Percentiles rank a stretch among this genome's conserved stretches.
These are phyloP conservation scores for Drosophila arawakana DNA, from an alignment of 1,140 invertebrate genomes.

Conservation along the genomic window DNA sequence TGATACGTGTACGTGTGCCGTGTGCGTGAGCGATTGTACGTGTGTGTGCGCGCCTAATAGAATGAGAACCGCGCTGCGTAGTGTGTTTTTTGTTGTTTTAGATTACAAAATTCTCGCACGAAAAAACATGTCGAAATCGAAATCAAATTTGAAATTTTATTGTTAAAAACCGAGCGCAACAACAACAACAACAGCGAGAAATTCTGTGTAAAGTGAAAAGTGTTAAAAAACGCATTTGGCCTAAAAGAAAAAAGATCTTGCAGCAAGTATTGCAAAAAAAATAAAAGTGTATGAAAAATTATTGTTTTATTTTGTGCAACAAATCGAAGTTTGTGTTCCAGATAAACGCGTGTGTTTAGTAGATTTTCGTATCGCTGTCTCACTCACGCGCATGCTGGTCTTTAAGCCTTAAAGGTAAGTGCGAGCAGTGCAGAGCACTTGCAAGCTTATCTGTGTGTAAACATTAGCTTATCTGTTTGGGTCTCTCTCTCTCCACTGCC, in stretches of 20 bases:
- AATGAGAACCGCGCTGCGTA: conserved; percentile 16
- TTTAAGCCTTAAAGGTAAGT: conserved; percentile 68
- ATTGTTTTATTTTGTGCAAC: conserved; percentile 13
- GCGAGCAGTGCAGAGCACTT: conserved; percentile 21
- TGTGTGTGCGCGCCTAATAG: conserved; percentile 15
- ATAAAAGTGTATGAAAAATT: conserved; percentile 19
- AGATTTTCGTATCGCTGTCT: neutral
- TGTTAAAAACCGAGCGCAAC: conserved; percentile 54
- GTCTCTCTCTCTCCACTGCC: conserved; percentile 1
- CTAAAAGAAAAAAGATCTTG: conserved; percentile 4
- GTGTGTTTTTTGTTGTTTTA: conserved; percentile 62
- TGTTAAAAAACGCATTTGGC: conserved; percentile 33
- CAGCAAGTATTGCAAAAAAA: neutral
- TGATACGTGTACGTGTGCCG: neutral
- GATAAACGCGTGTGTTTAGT: neutral
- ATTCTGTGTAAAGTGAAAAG: conserved; percentile 41
- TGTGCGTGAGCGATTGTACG: neutral
- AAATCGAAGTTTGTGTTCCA: conserved; percentile 1
- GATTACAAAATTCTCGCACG: conserved; percentile 68
- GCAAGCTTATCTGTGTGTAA: conserved; percentile 60
- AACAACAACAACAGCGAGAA: conserved; percentile 15
- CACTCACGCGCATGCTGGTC: neutral
- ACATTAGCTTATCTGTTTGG: conserved; percentile 47
- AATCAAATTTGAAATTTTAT: conserved; percentile 37
- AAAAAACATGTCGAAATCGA: conserved; percentile 40